Evolutionary conservation across 2,888 invertebrate genomes (phyloP).

Genomic region (Liodrosophila aerea): DNA sequence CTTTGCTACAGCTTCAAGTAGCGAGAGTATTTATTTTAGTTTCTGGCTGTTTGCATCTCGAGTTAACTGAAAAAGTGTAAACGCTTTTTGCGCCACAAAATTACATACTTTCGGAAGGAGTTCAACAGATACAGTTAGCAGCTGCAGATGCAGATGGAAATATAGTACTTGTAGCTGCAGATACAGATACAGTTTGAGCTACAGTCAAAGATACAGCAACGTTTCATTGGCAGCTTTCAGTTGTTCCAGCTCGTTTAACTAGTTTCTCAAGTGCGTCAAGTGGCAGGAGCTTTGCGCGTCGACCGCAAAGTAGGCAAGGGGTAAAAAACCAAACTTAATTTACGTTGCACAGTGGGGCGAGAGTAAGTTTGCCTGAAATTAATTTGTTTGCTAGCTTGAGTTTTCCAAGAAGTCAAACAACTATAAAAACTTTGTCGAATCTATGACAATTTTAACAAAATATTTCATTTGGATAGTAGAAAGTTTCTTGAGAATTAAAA

Average conservation of each 20-base stretch:
- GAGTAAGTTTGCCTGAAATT: no score
- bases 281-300: slow-evolving; percentile 27
- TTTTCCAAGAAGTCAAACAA: no score
- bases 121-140: background rate
- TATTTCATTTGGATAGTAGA: no score
- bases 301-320: slow-evolving; percentile 45
- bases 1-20: slow-evolving; percentile 27
- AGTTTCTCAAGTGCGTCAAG: slow-evolving; percentile 49
- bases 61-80: slow-evolving; percentile 46
- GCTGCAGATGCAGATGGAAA: slow-evolving; percentile 1
- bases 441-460: no score
- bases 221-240: slow-evolving; percentile 39
- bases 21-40: slow-evolving; percentile 58
- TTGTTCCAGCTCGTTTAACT: slow-evolving; percentile 48
- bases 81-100: slow-evolving; percentile 41
- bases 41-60: slow-evolving; percentile 47
- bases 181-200: background rate
- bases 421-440: no score
- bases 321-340: slow-evolving; percentile 48
- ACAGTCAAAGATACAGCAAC: slow-evolving; percentile 13
- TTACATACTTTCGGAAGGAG: slow-evolving; percentile 2
- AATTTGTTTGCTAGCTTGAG: no score
- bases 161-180: background rate
- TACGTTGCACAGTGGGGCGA: slow-evolving; percentile 1
- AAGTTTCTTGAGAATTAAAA: no score